These are phyloP conservation scores for Labeo rohita DNA, from an alignment of 2,113 vertebrate genomes.

Conservation along the genomic window DNA sequence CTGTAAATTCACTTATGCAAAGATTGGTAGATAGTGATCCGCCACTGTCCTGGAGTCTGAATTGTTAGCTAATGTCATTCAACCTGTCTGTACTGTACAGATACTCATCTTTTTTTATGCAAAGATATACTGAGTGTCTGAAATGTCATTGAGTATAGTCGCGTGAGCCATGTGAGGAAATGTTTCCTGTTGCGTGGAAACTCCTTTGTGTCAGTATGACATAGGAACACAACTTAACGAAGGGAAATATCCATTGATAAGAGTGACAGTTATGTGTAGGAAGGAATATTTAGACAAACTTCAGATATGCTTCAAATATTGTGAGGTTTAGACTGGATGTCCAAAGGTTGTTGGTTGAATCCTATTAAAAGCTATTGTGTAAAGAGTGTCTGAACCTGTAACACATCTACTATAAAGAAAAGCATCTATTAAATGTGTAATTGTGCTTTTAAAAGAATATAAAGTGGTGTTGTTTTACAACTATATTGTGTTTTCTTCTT, in stretches of 20 bases:
- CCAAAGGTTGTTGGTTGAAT: not conserved
- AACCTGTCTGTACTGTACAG: not conserved
- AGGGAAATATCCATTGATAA: not conserved
- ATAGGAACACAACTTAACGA: not conserved
- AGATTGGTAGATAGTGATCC: slow-evolving; percentile 7
- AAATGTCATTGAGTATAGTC: slow-evolving; percentile 30
- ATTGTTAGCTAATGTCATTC: not conserved
- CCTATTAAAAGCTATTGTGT: not conserved
- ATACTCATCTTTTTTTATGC: slow-evolving; percentile 12
- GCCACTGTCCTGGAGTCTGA: not conserved
- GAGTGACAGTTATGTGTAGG: not conserved
- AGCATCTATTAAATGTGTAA: not conserved
- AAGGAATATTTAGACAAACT: not conserved
- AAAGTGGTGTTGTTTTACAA: not conserved
- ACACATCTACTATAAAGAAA: not conserved
- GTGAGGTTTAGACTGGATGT: not conserved
- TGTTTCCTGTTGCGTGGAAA: slow-evolving; percentile 32
- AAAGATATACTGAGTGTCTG: slow-evolving; percentile 8
- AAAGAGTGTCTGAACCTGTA: not conserved
- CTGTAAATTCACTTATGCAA: not conserved
- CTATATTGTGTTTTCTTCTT: not conserved
- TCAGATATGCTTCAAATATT: not conserved
- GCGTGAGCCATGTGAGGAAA: slow-evolving; percentile 11
- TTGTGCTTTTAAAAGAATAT: not conserved
- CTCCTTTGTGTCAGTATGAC: slow-evolving; percentile 3